Conservation (phyloP, 2,797 vertebrate species). For the Xiphorhynchus erythropygius region DNA sequence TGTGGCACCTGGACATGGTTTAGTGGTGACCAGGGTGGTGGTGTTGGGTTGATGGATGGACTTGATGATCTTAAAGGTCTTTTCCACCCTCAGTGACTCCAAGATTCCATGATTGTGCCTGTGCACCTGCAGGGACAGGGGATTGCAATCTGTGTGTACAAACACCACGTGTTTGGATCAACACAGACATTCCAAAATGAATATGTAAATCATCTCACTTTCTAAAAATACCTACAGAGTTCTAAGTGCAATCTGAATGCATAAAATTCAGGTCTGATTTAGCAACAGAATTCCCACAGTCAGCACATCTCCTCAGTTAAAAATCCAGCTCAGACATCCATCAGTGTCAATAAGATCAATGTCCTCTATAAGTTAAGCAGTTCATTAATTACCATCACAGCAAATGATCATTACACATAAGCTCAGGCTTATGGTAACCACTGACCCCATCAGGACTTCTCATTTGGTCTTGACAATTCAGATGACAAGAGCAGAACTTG, state of each 20-base stretch:
- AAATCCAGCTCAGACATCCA: not conserved
- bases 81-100: not conserved
- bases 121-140: not conserved
- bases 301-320: conserved; percentile 7
- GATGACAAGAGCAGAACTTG: not conserved
- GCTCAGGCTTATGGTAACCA: not conserved
- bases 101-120: too few relatives aligned
- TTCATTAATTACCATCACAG: not conserved
- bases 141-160: not conserved
- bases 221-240: not conserved
- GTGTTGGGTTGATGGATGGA: fast-evolving
- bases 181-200: not conserved
- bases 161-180: not conserved
- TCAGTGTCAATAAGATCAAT: not conserved
- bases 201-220: not conserved
- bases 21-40: not conserved
- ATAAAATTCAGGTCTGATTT: not conserved
- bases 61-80: not conserved
- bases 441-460: not conserved
- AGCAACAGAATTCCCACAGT: not conserved
- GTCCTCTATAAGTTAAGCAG: not conserved
- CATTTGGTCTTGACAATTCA: not conserved
- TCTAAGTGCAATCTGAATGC: not conserved
- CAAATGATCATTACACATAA: not conserved
- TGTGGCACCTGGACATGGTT: not conserved